A percentile compares a stretch with the other conserved stretches of the same genome.
phyloP scores from a whole-genome alignment of 2,888 invertebrate genomes.

The Ichneumoninae sp. region DNA sequence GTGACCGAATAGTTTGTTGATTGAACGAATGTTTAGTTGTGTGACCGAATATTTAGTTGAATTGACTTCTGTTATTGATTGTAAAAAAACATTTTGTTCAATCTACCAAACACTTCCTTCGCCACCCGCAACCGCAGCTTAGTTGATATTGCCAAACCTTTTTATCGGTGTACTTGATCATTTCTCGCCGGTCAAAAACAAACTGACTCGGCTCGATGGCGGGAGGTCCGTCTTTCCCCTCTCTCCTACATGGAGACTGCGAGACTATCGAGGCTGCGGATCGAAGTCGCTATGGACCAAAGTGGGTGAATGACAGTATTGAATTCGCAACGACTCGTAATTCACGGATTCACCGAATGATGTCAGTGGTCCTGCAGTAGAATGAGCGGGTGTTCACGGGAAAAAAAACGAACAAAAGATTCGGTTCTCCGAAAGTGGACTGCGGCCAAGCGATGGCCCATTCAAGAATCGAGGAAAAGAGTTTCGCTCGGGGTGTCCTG shows the following conservation, averaged over 20 bases:
- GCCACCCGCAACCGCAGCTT: too few relatives aligned
- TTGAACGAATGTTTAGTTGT: too few relatives aligned
- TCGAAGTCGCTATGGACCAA: not conserved
- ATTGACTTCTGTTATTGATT: too few relatives aligned
- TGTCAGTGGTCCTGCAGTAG: not conserved
- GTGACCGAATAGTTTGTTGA: too few relatives aligned
- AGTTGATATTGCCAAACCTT: too few relatives aligned
- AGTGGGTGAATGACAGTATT: slow-evolving; percentile 51
- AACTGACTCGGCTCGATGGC: not conserved
- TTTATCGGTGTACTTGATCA: too few relatives aligned
- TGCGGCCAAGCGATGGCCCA: slow-evolving; percentile 17
- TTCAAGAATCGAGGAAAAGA: slow-evolving; percentile 40
- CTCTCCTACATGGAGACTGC: not conserved
- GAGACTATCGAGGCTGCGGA: not conserved
- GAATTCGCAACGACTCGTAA: slow-evolving; percentile 64
- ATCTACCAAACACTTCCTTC: too few relatives aligned
- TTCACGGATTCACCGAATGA: slow-evolving; percentile 53
- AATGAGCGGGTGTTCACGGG: not conserved
- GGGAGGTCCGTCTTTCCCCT: not conserved
- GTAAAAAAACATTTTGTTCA: too few relatives aligned
- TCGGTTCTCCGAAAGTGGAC: not conserved
- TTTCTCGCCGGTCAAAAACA: not conserved
- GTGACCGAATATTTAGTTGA: too few relatives aligned
- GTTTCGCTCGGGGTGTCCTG: slow-evolving; percentile 27
- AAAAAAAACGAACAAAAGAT: not conserved